Base-by-base conservation (phyloP, 2,888 invertebrate genomes). In the Apotomis turbidana region DNA sequence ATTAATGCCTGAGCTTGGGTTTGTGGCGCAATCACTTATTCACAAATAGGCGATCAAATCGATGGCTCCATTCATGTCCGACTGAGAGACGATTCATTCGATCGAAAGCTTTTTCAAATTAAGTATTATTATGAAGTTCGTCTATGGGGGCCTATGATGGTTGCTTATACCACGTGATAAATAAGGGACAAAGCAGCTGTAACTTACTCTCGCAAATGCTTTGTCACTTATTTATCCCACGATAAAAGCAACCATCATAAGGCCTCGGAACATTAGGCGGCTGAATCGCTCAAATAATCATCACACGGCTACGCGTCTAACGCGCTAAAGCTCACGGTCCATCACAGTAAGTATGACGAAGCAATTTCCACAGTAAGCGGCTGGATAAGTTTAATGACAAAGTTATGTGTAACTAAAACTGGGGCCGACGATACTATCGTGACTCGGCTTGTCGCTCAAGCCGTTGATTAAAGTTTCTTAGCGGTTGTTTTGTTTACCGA, bases 381-480 rank as follows among this genome's bases (percentile, higher is more conserved):
- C 62, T 44, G 71, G 68, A 72, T 63, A 72, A 72, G 62, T 72
- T 72, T 57, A 72, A 72, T 72, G 67, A 72, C 71, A 58, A 72
- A 72, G 71, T 72, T 72, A 61, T 67, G 71, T 27, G 27, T 27
- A 27, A 27, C 27, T 27, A 27, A 2, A 2, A 60, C 58, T 72
- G 57, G 58, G 57, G 55, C 62, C 51, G 41, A 52, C 68, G 62
- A 57, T 62, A 63, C 71, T 72, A 72, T 68, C 68, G 51, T 68
- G 68, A 71, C 71, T 71, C 55, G 67, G 62, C 68, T 51, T 72
- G 68, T 72, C 71, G 63, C 57, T 68, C 71, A 68, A 46, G 55
- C 51, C 66, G 13, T 67, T 71, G 61, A 67, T 71, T 54, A 61
- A 67, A 71, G 46, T 71, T 70, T 67, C 60, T 67, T 71, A 41